Percentiles rank a stretch among this genome's conserved stretches.
Conservation (phyloP, 2,113 vertebrate species). For the Microcebus ravelobensis region DNA sequence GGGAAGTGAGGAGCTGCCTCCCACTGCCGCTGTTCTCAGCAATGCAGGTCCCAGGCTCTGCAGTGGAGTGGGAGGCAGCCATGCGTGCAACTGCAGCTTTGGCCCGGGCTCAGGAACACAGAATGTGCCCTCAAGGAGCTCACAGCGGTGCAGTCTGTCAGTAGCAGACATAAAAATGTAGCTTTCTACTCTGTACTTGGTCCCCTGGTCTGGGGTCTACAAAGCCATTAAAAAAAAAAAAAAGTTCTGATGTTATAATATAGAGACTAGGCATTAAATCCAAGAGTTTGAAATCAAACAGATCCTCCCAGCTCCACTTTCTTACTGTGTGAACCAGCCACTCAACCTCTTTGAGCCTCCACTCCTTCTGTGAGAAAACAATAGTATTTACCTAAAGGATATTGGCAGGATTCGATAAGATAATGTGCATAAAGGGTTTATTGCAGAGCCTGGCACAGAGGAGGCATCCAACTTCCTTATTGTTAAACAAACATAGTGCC, state of each 20-base stretch:
- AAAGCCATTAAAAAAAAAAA: background rate
- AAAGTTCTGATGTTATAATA: background rate
- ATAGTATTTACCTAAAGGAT: background rate
- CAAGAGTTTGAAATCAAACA: background rate
- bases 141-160: background rate
- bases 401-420: background rate
- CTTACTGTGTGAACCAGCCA: background rate
- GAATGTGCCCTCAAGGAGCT: background rate
- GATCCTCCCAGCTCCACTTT: background rate
- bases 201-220: background rate
- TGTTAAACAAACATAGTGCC: background rate
- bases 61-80: background rate
- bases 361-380: background rate
- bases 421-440: background rate
- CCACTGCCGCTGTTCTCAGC: constrained; percentile 21
- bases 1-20: background rate
- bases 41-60: background rate
- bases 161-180: constrained; percentile 16
- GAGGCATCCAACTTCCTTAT: background rate
- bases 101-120: background rate
- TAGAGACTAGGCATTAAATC: background rate
- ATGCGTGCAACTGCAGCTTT: constrained; percentile 10
- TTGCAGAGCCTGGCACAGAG: background rate
- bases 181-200: background rate
- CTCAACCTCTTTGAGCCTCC: background rate